phyloP scores from a whole-genome alignment of 2,113 vertebrate species.

The Setophaga kirtlandii region DNA sequence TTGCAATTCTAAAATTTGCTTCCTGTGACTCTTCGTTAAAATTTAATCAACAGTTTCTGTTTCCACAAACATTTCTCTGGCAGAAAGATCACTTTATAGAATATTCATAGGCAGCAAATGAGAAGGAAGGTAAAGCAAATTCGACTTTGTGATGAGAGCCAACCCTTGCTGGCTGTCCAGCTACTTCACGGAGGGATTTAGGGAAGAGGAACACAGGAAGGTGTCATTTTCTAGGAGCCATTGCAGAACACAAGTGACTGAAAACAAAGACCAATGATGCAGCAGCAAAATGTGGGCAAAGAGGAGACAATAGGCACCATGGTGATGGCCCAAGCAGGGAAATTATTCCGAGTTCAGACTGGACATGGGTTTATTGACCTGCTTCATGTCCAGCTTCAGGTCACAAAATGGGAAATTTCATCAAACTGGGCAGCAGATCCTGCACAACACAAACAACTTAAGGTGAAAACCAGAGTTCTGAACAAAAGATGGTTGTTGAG shows the following conservation, averaged over 20 bases:
- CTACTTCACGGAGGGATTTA: background rate
- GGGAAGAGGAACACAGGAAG: background rate
- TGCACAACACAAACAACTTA: constrained; percentile 19
- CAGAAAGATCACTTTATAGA: constrained; percentile 16
- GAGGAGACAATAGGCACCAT: background rate
- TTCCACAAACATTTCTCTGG: constrained; percentile 7
- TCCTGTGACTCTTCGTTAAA: constrained; percentile 46
- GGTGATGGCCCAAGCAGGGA: background rate
- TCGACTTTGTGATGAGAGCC: background rate
- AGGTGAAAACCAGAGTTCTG: constrained; percentile 46
- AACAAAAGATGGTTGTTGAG: constrained; percentile 59
- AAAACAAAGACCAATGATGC: background rate
- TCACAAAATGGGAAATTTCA: background rate
- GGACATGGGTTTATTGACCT: background rate
- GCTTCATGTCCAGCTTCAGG: background rate
- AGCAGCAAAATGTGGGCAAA: background rate
- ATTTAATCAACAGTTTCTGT: constrained; percentile 44
- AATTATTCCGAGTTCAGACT: background rate
- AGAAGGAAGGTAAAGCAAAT: background rate
- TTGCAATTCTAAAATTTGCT: constrained; percentile 55
- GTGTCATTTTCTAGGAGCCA: background rate
- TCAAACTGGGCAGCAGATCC: background rate
- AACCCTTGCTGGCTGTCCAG: background rate
- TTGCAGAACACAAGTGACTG: background rate
- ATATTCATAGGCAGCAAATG: background rate